Percentiles rank a stretch among this genome's conserved stretches.
Evolutionary conservation across 2,113 vertebrate genomes (phyloP).

Genomic region (Nerophis lumbriciformis): DNA sequence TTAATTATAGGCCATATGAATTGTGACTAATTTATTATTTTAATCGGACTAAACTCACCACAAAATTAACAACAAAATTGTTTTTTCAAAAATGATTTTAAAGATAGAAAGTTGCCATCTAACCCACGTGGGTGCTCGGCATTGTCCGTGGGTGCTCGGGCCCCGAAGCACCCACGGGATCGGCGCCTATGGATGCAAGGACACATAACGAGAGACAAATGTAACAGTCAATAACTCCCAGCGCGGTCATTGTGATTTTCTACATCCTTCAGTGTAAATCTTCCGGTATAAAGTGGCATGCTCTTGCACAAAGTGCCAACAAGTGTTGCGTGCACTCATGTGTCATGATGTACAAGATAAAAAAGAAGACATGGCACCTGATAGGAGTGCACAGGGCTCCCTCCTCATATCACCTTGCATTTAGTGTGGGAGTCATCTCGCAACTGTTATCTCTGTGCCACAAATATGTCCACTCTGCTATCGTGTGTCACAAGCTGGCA

Average conservation of each 20-base stretch:
- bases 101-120: no score
- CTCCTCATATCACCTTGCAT: conserved; percentile 6
- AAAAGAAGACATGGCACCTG: conserved; percentile 9
- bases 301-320: not conserved
- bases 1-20: no score
- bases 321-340: not conserved
- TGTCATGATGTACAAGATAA: conserved; percentile 5
- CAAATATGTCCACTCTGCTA: conserved; percentile 29
- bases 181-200: conserved; percentile 3
- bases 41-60: no score
- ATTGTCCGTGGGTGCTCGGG: no score
- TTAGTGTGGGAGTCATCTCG: conserved; percentile 38
- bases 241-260: no score
- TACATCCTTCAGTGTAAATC: not conserved
- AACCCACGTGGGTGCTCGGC: no score
- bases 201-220: not conserved
- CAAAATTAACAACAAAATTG: no score
- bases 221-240: no score
- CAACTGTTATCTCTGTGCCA: conserved; percentile 43
- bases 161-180: no score
- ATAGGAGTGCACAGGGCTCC: not conserved
- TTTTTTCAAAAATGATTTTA: no score
- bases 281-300: not conserved
- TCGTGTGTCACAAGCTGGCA: conserved; percentile 40
- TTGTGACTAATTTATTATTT: no score